Evolutionary conservation across 2,888 invertebrate species (phyloP).

Genomic region (Ligdia adustata): DNA sequence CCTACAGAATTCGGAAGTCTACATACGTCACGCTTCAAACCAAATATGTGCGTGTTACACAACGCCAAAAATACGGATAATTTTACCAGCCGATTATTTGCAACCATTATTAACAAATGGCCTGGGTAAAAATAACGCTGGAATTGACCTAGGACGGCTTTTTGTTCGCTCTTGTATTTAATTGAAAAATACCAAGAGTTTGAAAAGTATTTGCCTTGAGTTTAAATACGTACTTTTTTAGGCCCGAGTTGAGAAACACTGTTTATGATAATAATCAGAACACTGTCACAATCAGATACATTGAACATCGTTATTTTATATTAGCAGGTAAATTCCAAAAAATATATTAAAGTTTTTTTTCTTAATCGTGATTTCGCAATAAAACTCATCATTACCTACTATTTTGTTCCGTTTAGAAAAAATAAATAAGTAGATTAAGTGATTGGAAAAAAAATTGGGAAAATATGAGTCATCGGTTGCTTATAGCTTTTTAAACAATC

Average conservation of each 20-base stretch:
- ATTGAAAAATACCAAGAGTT: constrained; percentile 19
- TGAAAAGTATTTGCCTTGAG: constrained; percentile 10
- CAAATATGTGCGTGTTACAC: constrained; percentile 11
- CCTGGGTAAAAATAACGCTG: constrained; percentile 18
- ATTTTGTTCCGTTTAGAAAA: too few species aligned
- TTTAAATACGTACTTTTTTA: constrained; percentile 8
- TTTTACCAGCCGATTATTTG: constrained; percentile 18
- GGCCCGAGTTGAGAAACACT: constrained; percentile 3
- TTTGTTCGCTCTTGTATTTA: constrained; percentile 12
- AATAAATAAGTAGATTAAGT: too few species aligned
- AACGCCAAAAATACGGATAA: constrained; percentile 14
- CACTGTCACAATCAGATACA: neutral
- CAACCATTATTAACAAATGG: constrained; percentile 16
- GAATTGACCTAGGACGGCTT: constrained; percentile 36
- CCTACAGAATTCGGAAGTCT: constrained; percentile 14
- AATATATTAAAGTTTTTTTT: too few species aligned
- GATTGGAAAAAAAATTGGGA: too few species aligned
- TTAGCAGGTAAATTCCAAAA: too few species aligned
- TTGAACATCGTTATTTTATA: too few species aligned
- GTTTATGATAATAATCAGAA: neutral
- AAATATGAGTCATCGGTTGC: too few species aligned
- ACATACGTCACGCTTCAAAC: constrained; percentile 3
- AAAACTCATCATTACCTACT: too few species aligned
- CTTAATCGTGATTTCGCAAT: too few species aligned
- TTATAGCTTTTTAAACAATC: neutral